Conservation (phyloP, 2,797 vertebrate species). For the Rhinella marina region DNA sequence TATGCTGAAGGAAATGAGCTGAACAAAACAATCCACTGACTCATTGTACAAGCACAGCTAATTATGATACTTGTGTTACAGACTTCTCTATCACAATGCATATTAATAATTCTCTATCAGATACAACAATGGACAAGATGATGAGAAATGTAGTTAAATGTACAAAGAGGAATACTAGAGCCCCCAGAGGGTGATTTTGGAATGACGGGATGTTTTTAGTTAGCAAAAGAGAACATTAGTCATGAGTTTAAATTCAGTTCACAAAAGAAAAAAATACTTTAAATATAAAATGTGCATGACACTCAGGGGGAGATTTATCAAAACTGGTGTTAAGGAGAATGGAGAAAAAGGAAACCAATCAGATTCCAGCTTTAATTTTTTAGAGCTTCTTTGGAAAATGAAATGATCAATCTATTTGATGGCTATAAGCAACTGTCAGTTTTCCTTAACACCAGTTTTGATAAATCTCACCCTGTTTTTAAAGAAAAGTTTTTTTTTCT, state of each 20-base stretch:
- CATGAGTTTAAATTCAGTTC: slow-evolving; percentile 40
- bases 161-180: slow-evolving; percentile 31
- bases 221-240: slow-evolving; percentile 51
- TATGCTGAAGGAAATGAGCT: slow-evolving; percentile 55
- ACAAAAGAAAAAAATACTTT: background rate
- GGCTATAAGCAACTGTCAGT: too few relatives aligned
- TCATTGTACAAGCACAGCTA: slow-evolving; percentile 50
- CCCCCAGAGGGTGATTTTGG: slow-evolving; percentile 36
- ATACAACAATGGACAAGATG: slow-evolving; percentile 51
- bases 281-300: background rate
- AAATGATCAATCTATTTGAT: too few relatives aligned
- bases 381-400: too few relatives aligned
- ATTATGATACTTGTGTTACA: slow-evolving; percentile 39
- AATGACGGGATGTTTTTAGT: slow-evolving; percentile 36
- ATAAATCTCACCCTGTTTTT: too few relatives aligned
- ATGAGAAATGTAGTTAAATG: slow-evolving; percentile 48
- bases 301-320: too few relatives aligned
- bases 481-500: background rate
- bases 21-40: slow-evolving; percentile 56
- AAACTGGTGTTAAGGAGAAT: too few relatives aligned
- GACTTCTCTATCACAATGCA: slow-evolving; percentile 43
- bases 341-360: too few relatives aligned
- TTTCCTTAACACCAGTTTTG: too few relatives aligned
- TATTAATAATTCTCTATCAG: slow-evolving; percentile 43
- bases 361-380: too few relatives aligned